Percentiles rank a stretch among this genome's conserved stretches.
These are phyloP conservation scores for Tetraneura akinire DNA, from an alignment of 1,140 invertebrate genomes.

Conservation along the genomic window DNA sequence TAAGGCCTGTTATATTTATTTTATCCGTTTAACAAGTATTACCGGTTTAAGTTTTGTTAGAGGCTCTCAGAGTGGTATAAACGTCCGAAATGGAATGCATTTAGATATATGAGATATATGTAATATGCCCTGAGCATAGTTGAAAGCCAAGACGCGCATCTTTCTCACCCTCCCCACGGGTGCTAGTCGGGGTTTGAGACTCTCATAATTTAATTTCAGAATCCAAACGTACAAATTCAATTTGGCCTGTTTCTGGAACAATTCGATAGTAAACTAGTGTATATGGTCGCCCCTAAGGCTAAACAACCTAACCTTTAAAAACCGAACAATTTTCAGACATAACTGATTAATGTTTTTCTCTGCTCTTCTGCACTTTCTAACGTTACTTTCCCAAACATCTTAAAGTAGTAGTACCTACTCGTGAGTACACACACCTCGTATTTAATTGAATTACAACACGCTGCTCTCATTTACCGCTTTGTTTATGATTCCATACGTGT, in stretches of 20 bases:
- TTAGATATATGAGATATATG: background rate
- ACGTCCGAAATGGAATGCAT: conserved; percentile 6
- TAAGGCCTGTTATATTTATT: conserved; percentile 28
- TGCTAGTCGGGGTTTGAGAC: background rate
- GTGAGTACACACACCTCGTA: conserved; percentile 1
- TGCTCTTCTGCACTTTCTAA: background rate
- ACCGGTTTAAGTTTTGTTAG: conserved; percentile 9
- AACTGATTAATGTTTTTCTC: conserved; percentile 40
- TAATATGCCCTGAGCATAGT: conserved; percentile 19
- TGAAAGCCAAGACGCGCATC: conserved; percentile 10
- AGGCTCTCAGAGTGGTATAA: conserved; percentile 2
- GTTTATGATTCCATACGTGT: conserved; percentile 17
- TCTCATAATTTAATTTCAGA: conserved; percentile 36
- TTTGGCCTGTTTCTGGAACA: conserved; percentile 41
- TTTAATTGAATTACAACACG: conserved; percentile 19
- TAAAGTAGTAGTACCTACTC: background rate
- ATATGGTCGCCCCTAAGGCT: conserved; percentile 12
- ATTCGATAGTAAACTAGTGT: conserved; percentile 43
- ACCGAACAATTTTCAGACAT: conserved; percentile 23
- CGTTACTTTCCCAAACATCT: background rate
- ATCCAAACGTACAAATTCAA: conserved; percentile 47
- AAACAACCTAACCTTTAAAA: conserved; percentile 41
- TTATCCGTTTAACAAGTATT: conserved; percentile 37
- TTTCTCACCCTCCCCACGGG: background rate
- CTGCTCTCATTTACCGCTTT: background rate